These are phyloP conservation scores for Nothoprocta perdicaria DNA, from an alignment of 2,113 vertebrate species.

Conservation along the genomic window DNA sequence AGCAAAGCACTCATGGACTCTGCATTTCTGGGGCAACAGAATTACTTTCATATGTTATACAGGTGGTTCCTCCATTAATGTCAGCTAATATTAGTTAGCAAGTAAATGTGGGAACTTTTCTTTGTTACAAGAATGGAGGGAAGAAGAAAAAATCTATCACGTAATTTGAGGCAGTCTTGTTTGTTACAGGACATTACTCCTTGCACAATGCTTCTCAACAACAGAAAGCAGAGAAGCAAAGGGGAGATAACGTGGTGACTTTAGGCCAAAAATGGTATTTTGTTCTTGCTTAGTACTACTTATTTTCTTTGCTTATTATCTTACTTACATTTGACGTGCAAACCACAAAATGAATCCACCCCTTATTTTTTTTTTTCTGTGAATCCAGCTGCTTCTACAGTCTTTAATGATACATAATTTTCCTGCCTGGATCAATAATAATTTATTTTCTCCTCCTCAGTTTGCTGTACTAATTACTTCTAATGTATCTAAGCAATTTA, in stretches of 20 bases:
- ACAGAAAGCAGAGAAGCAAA: background rate
- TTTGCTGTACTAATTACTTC: slow-evolving; percentile 23
- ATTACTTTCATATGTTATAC: background rate
- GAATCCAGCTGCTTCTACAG: background rate
- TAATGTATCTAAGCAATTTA: background rate
- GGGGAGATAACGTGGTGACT: background rate
- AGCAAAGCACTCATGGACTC: background rate
- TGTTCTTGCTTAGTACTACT: background rate
- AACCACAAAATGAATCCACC: background rate
- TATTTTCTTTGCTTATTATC: background rate
- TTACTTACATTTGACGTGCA: background rate
- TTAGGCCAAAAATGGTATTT: slow-evolving; percentile 9
- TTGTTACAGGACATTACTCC: background rate
- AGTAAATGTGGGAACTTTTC: background rate
- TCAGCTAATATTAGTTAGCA: background rate
- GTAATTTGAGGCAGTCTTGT: background rate
- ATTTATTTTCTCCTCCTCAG: slow-evolving; percentile 13
- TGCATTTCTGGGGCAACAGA: background rate
- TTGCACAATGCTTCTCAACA: background rate
- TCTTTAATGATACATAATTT: background rate
- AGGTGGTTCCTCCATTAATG: background rate
- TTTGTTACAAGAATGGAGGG: background rate
- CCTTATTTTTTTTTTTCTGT: no score
- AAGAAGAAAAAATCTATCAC: background rate
- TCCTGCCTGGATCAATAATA: background rate